Base-by-base conservation (phyloP, 2,888 invertebrate genomes). In the Drosophila birchii region DNA sequence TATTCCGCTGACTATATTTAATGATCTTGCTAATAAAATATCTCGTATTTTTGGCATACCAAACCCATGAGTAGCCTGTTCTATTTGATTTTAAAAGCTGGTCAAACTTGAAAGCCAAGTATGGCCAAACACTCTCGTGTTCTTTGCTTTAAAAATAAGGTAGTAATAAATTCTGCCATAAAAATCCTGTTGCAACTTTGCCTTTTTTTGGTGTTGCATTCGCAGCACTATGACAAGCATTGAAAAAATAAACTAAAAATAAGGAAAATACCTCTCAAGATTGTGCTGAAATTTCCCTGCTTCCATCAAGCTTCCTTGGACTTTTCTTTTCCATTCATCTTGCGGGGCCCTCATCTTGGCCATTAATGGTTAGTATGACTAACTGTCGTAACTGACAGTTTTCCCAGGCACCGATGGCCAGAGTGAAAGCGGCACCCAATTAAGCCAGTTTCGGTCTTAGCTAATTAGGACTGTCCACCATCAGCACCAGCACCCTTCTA, bases 391-490 rank as follows among this genome's bases (percentile, higher is more conserved):
- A 54, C 64, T 63, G 74, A 41, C 72, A 64, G 53, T 63, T 73
- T 72, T 74, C 53, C 74, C 70, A 58, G 53, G 53, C 70, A 59
- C 26, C 51, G 6, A 38, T 47, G 51, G 12, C 43, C 51, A 45
- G 26, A 70, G 70, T 54, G 54, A 49, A 70, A 70, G 60, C 60
- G 53, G 49, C 69, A 36, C 54, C 60, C 70, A 70, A 70, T 70
- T 70, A 70, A 71, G 70, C 70, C 71, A 60, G 70, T 70, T 70
- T 70, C 71, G 71, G 71, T 47, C 70, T 60, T 60, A 71, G 70
- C 70, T 70, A 70, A 70, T 70, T 70, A 70, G 71, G 71, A 70
- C 60, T 47, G 60, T 54, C 60, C 71, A 32, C 60, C n/a, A 45
- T 53, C 11, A 45, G 4, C 14, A 45, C 60, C 11, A 45, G 4